Conservation (phyloP, 2,113 vertebrate species). For the Cinclus cinclus region DNA sequence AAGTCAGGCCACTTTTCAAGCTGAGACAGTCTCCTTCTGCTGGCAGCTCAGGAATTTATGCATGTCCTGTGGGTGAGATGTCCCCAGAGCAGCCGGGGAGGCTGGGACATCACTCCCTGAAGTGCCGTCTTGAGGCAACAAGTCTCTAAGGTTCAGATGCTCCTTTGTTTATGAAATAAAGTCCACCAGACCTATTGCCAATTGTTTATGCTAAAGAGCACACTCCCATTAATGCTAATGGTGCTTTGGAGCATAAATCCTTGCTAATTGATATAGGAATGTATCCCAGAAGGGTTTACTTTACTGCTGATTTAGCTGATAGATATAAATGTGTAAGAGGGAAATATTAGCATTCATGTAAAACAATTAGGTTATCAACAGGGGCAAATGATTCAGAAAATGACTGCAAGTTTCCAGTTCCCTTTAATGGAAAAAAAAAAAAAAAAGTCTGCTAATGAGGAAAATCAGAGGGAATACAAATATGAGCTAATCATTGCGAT, state of each 20-base stretch:
- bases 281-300: constrained; percentile 56
- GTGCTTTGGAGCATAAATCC: constrained; percentile 65
- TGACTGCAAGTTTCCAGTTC: constrained; percentile 48
- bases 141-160: background rate
- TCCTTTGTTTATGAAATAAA: constrained; percentile 48
- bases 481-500: background rate
- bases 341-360: constrained; percentile 64
- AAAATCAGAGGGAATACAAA: constrained; percentile 52
- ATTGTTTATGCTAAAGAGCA: constrained; percentile 60
- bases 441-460: constrained; percentile 14
- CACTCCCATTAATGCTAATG: constrained; percentile 56
- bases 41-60: background rate
- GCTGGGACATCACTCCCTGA: background rate
- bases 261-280: constrained; percentile 64
- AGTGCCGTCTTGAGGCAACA: background rate
- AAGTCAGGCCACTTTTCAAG: background rate
- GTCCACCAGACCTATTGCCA: constrained; percentile 41
- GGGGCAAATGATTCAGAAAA: constrained; percentile 57
- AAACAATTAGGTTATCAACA: constrained; percentile 66
- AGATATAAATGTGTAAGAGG: constrained; percentile 55
- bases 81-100: background rate
- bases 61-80: background rate
- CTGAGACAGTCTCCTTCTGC: background rate
- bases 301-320: constrained; percentile 67
- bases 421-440: background rate